Base-by-base conservation (phyloP, 2,888 invertebrate species). In the Pseudococcus longispinus region DNA sequence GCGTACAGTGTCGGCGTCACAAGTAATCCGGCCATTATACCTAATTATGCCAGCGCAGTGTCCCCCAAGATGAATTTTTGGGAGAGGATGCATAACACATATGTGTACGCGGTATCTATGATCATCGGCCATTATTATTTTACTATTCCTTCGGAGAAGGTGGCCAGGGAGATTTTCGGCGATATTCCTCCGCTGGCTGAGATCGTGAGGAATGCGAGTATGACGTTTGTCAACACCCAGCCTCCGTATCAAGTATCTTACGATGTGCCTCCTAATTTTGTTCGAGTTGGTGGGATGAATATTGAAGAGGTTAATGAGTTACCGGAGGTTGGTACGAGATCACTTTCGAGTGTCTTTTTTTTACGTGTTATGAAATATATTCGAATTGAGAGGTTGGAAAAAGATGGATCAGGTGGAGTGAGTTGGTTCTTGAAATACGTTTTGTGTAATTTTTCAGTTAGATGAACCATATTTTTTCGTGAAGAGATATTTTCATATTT, bases 1-100 rank as follows among this genome's bases (percentile, higher is more conserved):
- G 51, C 44, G 4, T 84, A 88, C 18, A 77, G 88, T 1, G 65
- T 89, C 3, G 89, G 89, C 0, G 88, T 88, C 32, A 88, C 89
- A 2, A 88, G 88, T 11, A 87, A 89, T 23, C 88, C 88, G 1
- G 85, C 88, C 1, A 42, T 42, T 20, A 29, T 32, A 26, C 42
- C n/a, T 11, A 20, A 11, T 23, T 37, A 29, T 15, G 6, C 20
- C 42, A 60, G 26, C 15, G 37, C 23, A 32, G 46, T 20, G n/a
- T 20, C 42, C 3, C 20, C 51, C 0, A 51, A 29, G 6, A 80
- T 82, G 60, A 60, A 55, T 60, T 87, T 87, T 23, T 0, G 1
- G 0, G 80, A 87, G 29, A 26, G 60, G 20, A 11, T 80, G 13
- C 20, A 80, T 20, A 80, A 80, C 18, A 42, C 42, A 20, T 80